Percentiles rank a stretch among this genome's conserved stretches.
Conservation (phyloP, 2,797 vertebrate genomes). For the Myotis myotis region DNA sequence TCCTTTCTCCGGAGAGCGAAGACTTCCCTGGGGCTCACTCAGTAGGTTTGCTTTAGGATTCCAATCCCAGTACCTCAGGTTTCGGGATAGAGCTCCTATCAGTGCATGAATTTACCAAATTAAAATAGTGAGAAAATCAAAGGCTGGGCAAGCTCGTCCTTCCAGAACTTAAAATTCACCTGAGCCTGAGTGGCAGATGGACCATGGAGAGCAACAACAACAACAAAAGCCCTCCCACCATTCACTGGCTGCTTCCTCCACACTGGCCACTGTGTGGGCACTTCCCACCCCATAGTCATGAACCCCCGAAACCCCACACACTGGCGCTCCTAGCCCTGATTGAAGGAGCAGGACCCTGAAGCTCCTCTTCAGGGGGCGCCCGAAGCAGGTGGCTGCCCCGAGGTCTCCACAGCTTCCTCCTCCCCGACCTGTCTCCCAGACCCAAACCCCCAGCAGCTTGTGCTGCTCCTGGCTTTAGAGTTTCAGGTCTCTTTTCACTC, state of each 20-base stretch:
- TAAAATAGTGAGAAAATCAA: background rate
- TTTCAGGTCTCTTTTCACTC: constrained; percentile 31
- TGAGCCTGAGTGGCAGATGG: background rate
- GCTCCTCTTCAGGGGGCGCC: background rate
- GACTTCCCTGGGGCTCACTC: background rate
- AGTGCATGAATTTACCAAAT: background rate
- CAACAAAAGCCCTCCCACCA: accelerated
- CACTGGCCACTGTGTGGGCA: too few relatives aligned
- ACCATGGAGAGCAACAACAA: accelerated
- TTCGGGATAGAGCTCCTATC: background rate
- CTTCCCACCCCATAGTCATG: accelerated
- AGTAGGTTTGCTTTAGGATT: background rate
- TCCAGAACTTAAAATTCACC: background rate
- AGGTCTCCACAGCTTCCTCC: background rate
- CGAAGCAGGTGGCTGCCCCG: background rate
- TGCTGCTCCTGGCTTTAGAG: background rate
- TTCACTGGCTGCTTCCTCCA: accelerated
- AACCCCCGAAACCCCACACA: accelerated
- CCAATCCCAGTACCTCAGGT: background rate
- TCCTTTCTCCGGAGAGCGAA: background rate
- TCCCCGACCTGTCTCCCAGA: background rate
- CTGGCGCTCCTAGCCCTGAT: too few relatives aligned
- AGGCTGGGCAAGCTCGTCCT: background rate
- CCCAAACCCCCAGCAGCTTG: background rate
- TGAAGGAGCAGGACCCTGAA: background rate